These are phyloP conservation scores for Sylvia atricapilla DNA, from an alignment of 2,113 vertebrate species.

Conservation along the genomic window DNA sequence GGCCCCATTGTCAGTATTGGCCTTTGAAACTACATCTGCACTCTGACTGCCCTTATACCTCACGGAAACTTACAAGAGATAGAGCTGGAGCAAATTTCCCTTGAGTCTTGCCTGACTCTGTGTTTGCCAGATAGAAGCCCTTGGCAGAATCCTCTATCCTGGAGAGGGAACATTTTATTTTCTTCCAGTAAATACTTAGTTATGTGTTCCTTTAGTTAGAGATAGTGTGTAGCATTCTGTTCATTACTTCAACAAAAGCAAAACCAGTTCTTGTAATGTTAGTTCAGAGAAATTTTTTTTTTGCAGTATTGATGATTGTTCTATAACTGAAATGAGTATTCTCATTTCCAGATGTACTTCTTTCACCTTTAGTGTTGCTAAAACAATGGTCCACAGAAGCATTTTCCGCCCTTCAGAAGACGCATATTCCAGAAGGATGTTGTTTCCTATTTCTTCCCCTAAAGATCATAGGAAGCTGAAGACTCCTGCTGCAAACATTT, in stretches of 20 bases:
- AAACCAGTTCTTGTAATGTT: background rate
- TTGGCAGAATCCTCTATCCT: background rate
- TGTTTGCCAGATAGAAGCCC: background rate
- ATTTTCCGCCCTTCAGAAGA: background rate
- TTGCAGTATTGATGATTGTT: background rate
- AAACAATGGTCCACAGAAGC: background rate
- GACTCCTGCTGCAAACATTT: background rate
- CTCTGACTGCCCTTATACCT: background rate
- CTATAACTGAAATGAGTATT: background rate
- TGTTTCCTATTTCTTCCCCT: background rate
- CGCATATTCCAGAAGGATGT: background rate
- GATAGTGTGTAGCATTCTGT: background rate
- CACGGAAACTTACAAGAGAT: background rate
- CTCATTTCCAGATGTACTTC: background rate
- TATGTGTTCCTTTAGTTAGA: background rate
- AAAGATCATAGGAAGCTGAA: background rate
- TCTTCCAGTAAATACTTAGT: background rate
- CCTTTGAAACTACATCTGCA: background rate
- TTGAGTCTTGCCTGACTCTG: background rate
- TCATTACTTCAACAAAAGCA: background rate
- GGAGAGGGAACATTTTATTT: background rate
- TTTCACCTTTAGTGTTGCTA: background rate
- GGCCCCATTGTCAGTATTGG: background rate
- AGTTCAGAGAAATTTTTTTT: background rate
- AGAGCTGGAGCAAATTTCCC: background rate